These are phyloP conservation scores for Mormyrops boulengeri DNA, from an alignment of 2,797 vertebrate species.

Conservation along the genomic window DNA sequence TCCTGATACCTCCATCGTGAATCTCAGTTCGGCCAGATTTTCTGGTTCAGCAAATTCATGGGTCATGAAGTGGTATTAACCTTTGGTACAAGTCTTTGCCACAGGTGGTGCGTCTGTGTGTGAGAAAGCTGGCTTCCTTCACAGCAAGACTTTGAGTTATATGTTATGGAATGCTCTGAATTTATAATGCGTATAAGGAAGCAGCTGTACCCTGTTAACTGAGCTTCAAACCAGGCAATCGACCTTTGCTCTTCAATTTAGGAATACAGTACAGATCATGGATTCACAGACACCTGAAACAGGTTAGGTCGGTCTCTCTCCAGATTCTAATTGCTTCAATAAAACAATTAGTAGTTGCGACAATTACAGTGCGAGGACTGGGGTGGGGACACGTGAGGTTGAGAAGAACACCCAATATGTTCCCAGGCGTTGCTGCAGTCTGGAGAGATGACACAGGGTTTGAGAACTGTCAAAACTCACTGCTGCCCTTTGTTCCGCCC, in stretches of 20 bases:
- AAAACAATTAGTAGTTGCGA: not conserved
- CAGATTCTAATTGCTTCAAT: not conserved
- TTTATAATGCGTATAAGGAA: not conserved
- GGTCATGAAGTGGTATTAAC: not conserved
- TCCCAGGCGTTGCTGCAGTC: not conserved
- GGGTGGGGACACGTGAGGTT: not conserved
- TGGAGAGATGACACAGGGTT: not conserved
- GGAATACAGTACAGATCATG: not conserved
- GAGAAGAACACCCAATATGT: not conserved
- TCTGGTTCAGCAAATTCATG: not conserved
- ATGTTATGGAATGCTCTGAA: not conserved
- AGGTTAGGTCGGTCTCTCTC: not conserved
- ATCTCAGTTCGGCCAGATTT: not conserved
- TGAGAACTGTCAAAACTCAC: not conserved
- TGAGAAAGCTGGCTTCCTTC: not conserved
- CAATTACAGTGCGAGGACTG: not conserved
- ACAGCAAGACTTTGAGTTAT: not conserved
- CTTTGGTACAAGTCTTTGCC: not conserved
- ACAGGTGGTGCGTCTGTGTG: not conserved
- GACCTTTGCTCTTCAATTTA: not conserved
- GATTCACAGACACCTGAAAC: not conserved
- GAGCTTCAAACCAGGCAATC: not conserved
- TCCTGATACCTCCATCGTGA: not conserved
- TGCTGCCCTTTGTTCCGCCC: slow-evolving; percentile 19
- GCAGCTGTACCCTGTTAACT: not conserved